Evolutionary conservation across 2,888 invertebrate species (phyloP), one percentile per base, ranked within the genome.

Genomic region (Agrotis exclamationis): DNA sequence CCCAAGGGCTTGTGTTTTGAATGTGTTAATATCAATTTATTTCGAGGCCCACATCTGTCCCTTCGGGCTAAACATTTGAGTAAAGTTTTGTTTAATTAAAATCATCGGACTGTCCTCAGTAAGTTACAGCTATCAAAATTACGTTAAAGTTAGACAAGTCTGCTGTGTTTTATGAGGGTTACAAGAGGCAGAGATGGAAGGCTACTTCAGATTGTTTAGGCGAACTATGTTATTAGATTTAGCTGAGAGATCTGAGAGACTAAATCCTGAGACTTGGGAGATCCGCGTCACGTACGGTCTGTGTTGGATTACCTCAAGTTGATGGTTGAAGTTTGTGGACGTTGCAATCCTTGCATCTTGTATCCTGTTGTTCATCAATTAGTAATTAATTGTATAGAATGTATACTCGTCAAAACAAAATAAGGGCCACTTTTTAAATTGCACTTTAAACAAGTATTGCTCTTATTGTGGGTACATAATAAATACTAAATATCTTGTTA

Each of bases 1-100:
- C 76, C 76, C 68, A 67, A 66, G 62, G 48, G 76, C 66, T 80
- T 64, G 68, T 70, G 69, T 80, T 84, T 71, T 84, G 76, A 83
- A 83, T 83, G 84, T 73, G 84, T 76, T 82, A 84, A 74, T 84
- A 84, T 82, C 84, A 84, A 82, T 82, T 81, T 82, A 82, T 74
- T 68, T 72, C 66, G 69, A 59, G 63, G 69, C 60, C 60, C 78
- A 56, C 81, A 82, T 79, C 78, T 77, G 80, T 63, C 78, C 76
- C 70, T 77, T 73, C 28, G 56, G 71, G 54, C 65, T 60, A 67
- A 79, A 70, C 75, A 83, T 79, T 79, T 76, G 79, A 79, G 63
- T 70, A 82, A 85, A 86, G 74, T 83, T 80, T 74, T 76, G 83
- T 86, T 87, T 87, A 86, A 87, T 87, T 86, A 86, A 82, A 85